Percentiles rank a stretch among this genome's conserved stretches.
Evolutionary conservation across 2,113 vertebrate species (phyloP).

Genomic region (Lichenostomus cassidix): DNA sequence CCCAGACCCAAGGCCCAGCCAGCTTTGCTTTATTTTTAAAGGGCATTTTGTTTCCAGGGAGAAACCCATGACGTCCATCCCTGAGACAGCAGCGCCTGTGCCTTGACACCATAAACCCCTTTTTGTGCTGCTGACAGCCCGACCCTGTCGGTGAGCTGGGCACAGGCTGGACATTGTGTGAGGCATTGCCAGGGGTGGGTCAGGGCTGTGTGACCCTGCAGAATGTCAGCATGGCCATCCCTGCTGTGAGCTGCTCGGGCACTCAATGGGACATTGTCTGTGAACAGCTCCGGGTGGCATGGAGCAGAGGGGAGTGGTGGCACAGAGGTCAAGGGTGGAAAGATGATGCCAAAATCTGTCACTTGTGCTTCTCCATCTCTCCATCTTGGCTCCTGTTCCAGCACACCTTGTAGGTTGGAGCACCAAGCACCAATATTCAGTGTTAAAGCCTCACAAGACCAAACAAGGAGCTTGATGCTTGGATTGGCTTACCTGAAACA

Average conservation of each 20-base stretch:
- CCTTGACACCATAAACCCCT: neutral
- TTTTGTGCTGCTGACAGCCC: neutral
- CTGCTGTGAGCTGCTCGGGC: fast-evolving
- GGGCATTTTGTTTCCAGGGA: neutral
- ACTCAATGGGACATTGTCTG: slow-evolving; percentile 42
- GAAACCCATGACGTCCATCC: fast-evolving
- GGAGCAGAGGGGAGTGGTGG: neutral
- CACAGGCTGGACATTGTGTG: slow-evolving; percentile 30
- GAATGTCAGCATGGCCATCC: neutral
- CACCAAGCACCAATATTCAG: neutral
- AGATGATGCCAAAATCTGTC: neutral
- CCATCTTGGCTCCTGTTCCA: neutral
- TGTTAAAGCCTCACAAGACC: neutral
- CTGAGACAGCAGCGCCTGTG: neutral
- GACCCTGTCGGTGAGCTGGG: fast-evolving
- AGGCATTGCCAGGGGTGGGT: neutral
- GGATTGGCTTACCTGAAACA: too few species aligned
- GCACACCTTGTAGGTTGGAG: neutral
- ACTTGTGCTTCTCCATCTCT: neutral
- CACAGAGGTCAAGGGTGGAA: neutral
- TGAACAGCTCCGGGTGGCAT: fast-evolving
- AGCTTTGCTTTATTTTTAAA: neutral
- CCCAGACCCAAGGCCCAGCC: neutral
- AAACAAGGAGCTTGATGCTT: neutral
- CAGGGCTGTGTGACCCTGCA: neutral